These are phyloP conservation scores for Clavelina lepadiformis DNA, from an alignment of 23 tunicate species.

Conservation along the genomic window DNA sequence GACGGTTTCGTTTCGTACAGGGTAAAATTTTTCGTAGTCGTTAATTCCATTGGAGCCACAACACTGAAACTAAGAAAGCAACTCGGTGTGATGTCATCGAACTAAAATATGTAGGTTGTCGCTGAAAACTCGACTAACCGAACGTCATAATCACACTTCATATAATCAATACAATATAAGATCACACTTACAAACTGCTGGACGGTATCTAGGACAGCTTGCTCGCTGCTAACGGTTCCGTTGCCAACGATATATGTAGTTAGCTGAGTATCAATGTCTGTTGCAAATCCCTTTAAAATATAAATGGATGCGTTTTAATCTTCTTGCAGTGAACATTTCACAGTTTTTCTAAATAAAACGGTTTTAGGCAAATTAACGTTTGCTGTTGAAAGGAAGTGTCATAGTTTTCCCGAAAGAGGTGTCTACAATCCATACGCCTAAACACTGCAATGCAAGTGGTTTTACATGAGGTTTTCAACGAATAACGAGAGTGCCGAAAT, in stretches of 20 bases:
- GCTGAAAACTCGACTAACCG: background rate
- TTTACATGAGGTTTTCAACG: too few species aligned
- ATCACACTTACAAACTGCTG: slow-evolving; percentile 38
- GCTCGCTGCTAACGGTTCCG: background rate
- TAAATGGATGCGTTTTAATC: too few species aligned
- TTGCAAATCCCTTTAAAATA: slow-evolving; percentile 8
- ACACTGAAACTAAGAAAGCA: slow-evolving; percentile 27
- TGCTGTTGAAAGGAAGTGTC: too few species aligned
- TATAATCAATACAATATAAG: too few species aligned
- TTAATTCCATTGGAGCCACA: slow-evolving; percentile 41
- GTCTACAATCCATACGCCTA: too few species aligned
- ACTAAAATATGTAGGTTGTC: background rate
- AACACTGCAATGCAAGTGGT: too few species aligned
- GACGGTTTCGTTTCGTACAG: too few species aligned
- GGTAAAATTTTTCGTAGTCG: slow-evolving; percentile 16
- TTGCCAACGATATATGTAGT: background rate
- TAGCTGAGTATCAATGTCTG: slow-evolving; percentile 1
- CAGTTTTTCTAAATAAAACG: too few species aligned
- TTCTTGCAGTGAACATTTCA: too few species aligned
- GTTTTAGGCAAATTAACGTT: too few species aligned
- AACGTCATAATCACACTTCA: background rate
- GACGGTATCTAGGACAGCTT: slow-evolving; percentile 7
- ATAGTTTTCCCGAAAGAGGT: too few species aligned
- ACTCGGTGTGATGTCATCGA: background rate
- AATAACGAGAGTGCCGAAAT: too few species aligned